phyloP scores from a whole-genome alignment of 2,113 vertebrate species.

The Triplophysa rosa region DNA sequence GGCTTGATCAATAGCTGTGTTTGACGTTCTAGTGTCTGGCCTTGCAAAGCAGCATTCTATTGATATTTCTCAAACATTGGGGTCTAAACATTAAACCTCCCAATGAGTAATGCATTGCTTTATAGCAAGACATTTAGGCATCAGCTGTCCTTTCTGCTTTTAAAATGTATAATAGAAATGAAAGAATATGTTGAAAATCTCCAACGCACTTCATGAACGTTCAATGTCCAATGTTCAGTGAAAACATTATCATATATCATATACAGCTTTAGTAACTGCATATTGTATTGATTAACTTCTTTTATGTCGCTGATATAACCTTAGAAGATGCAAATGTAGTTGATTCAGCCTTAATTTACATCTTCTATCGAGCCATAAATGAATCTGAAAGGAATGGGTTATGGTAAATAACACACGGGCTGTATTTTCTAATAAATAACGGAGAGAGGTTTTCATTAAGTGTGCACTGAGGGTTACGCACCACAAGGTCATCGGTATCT shows the following conservation, averaged over 20 bases:
- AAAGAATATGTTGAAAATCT: too few relatives aligned
- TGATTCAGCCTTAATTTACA: not conserved
- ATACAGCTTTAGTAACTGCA: not conserved
- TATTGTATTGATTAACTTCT: too few relatives aligned
- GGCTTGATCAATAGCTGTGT: constrained; percentile 6
- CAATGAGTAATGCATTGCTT: too few relatives aligned
- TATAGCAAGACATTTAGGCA: too few relatives aligned
- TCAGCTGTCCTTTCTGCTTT: too few relatives aligned
- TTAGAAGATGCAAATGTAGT: not conserved
- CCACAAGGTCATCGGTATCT: constrained; percentile 9
- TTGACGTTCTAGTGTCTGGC: constrained; percentile 3
- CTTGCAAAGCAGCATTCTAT: not conserved
- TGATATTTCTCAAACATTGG: too few relatives aligned
- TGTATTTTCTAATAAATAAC: not conserved
- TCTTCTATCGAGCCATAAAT: not conserved
- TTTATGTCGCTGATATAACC: not conserved
- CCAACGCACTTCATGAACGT: too few relatives aligned
- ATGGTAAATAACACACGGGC: not conserved
- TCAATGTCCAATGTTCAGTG: too few relatives aligned
- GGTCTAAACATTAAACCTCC: too few relatives aligned
- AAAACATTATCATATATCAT: too few relatives aligned
- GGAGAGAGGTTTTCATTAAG: not conserved
- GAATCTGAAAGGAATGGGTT: not conserved
- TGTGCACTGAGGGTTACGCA: not conserved
- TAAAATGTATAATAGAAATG: too few relatives aligned